Conservation (phyloP, 2,113 vertebrate species). For the Erythrocebus patas region DNA sequence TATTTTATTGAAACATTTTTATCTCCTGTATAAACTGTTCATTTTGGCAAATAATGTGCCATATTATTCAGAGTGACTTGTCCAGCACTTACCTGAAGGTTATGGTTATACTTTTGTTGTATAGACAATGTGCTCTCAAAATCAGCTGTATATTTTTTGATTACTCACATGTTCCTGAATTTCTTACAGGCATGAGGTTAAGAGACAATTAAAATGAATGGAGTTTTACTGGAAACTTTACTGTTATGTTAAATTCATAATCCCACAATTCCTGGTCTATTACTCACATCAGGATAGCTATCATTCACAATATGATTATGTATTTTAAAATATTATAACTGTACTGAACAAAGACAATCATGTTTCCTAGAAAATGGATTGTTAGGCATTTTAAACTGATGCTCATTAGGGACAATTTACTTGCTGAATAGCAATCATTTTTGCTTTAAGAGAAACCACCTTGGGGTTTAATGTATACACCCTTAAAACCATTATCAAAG, state of each 20-base stretch:
- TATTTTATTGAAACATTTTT: neutral
- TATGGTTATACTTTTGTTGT: neutral
- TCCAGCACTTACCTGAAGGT: neutral
- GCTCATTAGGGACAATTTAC: neutral
- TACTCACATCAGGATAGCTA: conserved; percentile 1
- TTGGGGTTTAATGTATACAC: neutral
- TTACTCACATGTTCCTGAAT: neutral
- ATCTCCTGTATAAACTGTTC: neutral
- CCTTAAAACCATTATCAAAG: neutral
- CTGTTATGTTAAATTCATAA: conserved; percentile 26
- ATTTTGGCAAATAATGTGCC: neutral
- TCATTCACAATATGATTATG: neutral
- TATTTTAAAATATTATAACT: conserved; percentile 33
- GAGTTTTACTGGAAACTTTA: neutral
- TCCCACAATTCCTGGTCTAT: neutral
- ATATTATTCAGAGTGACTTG: neutral
- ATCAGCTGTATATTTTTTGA: neutral
- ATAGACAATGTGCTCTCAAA: neutral
- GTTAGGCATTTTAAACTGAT: neutral
- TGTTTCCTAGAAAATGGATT: conserved; percentile 13
- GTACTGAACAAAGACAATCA: neutral
- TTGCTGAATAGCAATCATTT: neutral
- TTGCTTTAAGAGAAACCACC: neutral
- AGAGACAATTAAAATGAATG: neutral
- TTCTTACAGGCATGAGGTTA: neutral